Evolutionary conservation across 2,888 invertebrate species (phyloP).

Genomic region (Drosophila testacea): DNA sequence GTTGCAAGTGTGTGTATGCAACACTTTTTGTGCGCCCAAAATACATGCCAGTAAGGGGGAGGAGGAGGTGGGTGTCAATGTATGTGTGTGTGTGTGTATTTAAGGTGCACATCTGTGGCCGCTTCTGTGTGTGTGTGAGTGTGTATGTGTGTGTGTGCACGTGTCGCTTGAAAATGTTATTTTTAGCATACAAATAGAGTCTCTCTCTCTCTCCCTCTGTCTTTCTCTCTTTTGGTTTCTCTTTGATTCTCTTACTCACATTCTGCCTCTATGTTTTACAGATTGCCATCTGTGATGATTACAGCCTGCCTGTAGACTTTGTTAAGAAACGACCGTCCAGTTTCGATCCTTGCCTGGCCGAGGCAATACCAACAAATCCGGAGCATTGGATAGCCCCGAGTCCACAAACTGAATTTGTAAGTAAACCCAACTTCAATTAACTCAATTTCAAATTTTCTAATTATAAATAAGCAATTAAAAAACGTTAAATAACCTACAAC

Average conservation of each 20-base stretch:
- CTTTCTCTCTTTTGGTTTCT: not conserved
- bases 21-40: conserved; percentile 14
- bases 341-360: conserved; percentile 88
- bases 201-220: not conserved
- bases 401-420: conserved; percentile 85
- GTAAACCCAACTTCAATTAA: conserved; percentile 45
- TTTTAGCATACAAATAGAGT: conserved; percentile 57
- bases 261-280: conserved; percentile 85
- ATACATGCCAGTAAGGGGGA: not conserved
- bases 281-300: conserved; percentile 94
- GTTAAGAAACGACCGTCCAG: conserved; percentile 90
- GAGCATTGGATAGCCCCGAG: conserved; percentile 84
- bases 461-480: no score
- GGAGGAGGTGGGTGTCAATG: no score
- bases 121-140: conserved; percentile 3
- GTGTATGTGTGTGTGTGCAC: conserved; percentile 19
- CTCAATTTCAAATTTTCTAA: not conserved
- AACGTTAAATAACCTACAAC: no score
- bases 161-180: conserved; percentile 57
- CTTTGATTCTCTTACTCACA: not conserved
- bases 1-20: not conserved
- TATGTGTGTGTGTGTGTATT: not conserved
- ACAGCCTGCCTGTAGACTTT: conserved; percentile 94
- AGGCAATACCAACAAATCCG: conserved; percentile 86
- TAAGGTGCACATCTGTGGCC: conserved; percentile 31